Evolutionary conservation across 2,888 invertebrate species (phyloP), one percentile per base, ranked within the genome.

Genomic region (Pegoplata infirma): DNA sequence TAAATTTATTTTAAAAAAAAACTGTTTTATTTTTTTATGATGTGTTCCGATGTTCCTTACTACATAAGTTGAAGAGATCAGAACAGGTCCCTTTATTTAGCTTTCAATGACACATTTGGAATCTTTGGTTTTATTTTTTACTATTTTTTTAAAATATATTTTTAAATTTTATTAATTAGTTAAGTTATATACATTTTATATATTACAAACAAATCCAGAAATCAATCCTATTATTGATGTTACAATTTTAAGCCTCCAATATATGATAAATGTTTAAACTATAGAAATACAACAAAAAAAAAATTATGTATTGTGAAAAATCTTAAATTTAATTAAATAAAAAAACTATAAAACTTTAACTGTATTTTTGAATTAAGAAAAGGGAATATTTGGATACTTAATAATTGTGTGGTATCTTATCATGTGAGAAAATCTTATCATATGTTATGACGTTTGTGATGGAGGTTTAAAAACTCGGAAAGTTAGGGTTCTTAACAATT

Each of bases 201-300:
- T 21, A 17, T 17, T 17, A 46, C 8, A 17, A 14, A 32, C 19
- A 46, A 61, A 19, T 51, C 12, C 46, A 17, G 5, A 28, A 44
- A 61, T 28, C 36, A 61, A 46, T 25, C n/a, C 1, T 66, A 55
- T 61, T 61, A 61, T 67, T 61, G 61, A 56, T 72, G 76, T 71
- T 67, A 61, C 47, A 16, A 58, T 21, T 56, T 53, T 58, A 64
- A 53, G 49, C 51, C 51, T 61, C 0, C 61, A 32, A 19, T 46
- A 36, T 66, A 61, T 46, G 46, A 40, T 66, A 44, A 72, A 67
- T 67, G 71, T 72, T 67, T 23, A 56, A 58, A 28, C 16, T 58
- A 49, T 51, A 56, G 28, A 76, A 56, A 58, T 25, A 14, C 44
- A 61, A 19, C 32, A 32, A 32, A 28, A 28, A n/a, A 40, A n/a